Conservation (phyloP, 2,113 vertebrate genomes). For the Odocoileus hemionus region DNA sequence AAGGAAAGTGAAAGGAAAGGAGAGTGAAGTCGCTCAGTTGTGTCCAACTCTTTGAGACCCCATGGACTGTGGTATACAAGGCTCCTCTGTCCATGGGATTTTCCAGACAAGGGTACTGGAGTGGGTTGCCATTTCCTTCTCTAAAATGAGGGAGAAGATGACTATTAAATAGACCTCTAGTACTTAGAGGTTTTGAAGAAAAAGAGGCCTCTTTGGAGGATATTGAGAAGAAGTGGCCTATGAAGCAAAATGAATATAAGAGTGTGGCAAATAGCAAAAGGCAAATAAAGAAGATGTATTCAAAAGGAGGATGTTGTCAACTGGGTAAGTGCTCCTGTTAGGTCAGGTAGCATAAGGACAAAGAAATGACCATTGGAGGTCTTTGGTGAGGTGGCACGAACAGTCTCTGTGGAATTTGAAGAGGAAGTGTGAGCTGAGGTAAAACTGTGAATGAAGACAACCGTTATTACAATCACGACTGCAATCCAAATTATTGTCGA, state of each 20-base stretch:
- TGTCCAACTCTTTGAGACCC: background rate
- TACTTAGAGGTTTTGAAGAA: background rate
- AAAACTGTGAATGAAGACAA: constrained; percentile 30
- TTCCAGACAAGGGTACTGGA: background rate
- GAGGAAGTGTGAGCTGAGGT: background rate
- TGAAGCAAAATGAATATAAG: background rate
- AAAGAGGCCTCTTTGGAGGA: background rate
- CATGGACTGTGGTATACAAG: background rate
- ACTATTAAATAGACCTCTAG: background rate
- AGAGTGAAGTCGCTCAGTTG: background rate
- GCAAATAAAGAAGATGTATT: background rate
- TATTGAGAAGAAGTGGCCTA: background rate
- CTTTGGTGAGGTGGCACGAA: background rate
- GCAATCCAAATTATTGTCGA: background rate
- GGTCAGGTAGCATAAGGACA: background rate
- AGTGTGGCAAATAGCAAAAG: background rate
- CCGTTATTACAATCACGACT: background rate
- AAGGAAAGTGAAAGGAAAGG: background rate
- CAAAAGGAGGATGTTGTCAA: background rate
- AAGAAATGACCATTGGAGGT: background rate
- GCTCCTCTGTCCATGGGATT: background rate
- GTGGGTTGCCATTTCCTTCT: background rate
- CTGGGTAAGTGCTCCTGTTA: too few species aligned
- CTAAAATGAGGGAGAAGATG: background rate
- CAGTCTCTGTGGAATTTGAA: background rate